Conservation (phyloP, 2,797 vertebrate species). For the Notoglanidium macrostoma region DNA sequence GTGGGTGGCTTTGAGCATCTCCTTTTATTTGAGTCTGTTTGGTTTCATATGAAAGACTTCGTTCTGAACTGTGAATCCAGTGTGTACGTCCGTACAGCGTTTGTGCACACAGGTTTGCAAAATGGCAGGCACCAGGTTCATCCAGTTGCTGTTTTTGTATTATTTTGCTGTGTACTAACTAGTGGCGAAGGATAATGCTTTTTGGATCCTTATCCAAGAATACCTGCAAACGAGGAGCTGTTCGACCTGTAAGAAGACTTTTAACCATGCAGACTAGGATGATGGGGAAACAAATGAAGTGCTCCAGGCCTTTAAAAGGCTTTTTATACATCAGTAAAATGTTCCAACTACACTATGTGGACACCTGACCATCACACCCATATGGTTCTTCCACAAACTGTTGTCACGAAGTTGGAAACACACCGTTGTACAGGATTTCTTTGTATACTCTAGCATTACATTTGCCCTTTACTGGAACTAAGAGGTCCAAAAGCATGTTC, state of each 20-base stretch:
- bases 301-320: not conserved
- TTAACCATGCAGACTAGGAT: not conserved
- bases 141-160: not conserved
- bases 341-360: not conserved
- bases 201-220: not conserved
- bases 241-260: not conserved
- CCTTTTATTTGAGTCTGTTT: not conserved
- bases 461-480: not conserved
- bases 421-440: not conserved
- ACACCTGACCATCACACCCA: too few species aligned
- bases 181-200: not conserved
- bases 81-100: too few species aligned
- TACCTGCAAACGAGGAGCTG: not conserved
- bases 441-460: not conserved
- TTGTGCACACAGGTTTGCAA: not conserved
- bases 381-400: not conserved
- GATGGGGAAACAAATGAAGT: not conserved
- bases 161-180: not conserved
- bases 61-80: not conserved
- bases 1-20: slow-evolving; percentile 18
- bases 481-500: not conserved
- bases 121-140: not conserved
- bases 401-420: not conserved
- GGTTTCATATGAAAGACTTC: not conserved
- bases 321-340: not conserved